These are phyloP conservation scores for Lagocephalus sceleratus DNA, from an alignment of 2,797 vertebrate species.

Conservation along the genomic window DNA sequence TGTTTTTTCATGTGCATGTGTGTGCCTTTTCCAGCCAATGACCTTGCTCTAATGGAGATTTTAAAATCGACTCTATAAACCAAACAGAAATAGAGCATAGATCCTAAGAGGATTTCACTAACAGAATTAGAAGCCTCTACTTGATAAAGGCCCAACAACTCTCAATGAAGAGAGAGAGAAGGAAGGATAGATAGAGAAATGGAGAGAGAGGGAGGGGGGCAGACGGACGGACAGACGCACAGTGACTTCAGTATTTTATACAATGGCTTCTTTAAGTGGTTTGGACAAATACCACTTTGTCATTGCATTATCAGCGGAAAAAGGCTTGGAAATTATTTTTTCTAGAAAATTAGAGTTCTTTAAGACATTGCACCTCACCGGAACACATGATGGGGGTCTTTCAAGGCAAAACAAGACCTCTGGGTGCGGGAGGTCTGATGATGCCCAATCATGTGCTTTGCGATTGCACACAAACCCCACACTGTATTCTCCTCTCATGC, in stretches of 20 bases:
- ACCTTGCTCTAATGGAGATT: slow-evolving; percentile 73
- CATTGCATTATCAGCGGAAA: slow-evolving; percentile 11
- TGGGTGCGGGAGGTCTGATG: slow-evolving; percentile 28
- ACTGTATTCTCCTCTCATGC: slow-evolving; percentile 12
- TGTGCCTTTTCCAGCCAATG: slow-evolving; percentile 64
- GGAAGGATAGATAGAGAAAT: background rate
- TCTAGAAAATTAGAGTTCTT: slow-evolving; percentile 33
- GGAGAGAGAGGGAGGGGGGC: background rate
- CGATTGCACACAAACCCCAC: slow-evolving; percentile 29
- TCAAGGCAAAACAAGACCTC: slow-evolving; percentile 37
- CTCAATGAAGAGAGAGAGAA: slow-evolving; percentile 10
- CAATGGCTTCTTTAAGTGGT: background rate
- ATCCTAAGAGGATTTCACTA: slow-evolving; percentile 91
- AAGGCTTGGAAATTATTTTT: background rate
- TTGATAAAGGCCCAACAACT: slow-evolving; percentile 45
- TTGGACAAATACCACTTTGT: slow-evolving; percentile 19
- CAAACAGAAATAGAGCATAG: slow-evolving; percentile 87
- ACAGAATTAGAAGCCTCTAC: slow-evolving; percentile 82
- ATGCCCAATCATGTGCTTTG: slow-evolving; percentile 42
- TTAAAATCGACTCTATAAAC: slow-evolving; percentile 74
- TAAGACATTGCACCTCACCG: slow-evolving; percentile 40
- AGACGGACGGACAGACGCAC: slow-evolving; percentile 1
- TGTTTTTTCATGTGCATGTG: slow-evolving; percentile 49
- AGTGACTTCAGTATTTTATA: background rate
- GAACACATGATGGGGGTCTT: slow-evolving; percentile 47